Base-by-base conservation (phyloP, 1,140 invertebrate genomes). In the Dreissena polymorpha region DNA sequence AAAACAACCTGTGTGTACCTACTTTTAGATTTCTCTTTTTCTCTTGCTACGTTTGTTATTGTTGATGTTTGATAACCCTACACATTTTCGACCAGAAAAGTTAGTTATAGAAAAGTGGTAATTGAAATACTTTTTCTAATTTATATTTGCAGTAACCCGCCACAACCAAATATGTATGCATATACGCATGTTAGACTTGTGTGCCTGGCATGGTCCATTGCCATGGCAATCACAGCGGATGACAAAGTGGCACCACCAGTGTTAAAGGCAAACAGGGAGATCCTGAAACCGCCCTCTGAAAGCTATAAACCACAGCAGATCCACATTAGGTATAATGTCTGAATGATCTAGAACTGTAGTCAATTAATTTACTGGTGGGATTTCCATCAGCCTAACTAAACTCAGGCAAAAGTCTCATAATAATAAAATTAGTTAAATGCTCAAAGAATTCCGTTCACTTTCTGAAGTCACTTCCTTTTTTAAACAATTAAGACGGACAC, bases 301-400 rank as follows among this genome's bases (percentile, higher is more conserved):
- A 69, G 73, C 29, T 65, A 76, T n/a, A 57, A 68, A 51, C 81
- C 81, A 64, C 73, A 83, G 53, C 81, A 83, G 29, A 71, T 83
- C 39, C 81, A 83, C 21, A 83, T 83, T 6, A 83, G 57, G 57
- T 60, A 39, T 8, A 23, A 60, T 18, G 57, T 18, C 57, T 60
- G 21, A 60, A 12, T 60, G 16, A 60, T 60, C 3, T 5, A 60
- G 21, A 6, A n/a, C 16, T n/a, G 16, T n/a, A n/a, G 16, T 60
- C 57, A 60, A 60, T 23, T n/a, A n/a, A n/a, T 60, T 60, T 60
- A 60, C 10, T 60, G 53, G 18, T n/a, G 16, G 21, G 21, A n/a
- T 60, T 23, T 60, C 10, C 57, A 60, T n/a, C 16, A 12, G 21
- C 57, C 57, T 10, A 55, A 12, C 12, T 12, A 60, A 60, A 60